A percentile compares a stretch with the other conserved stretches of the same genome.
phyloP scores from a whole-genome alignment of 1,140 invertebrate genomes.

The Centruroides sculpturatus region DNA sequence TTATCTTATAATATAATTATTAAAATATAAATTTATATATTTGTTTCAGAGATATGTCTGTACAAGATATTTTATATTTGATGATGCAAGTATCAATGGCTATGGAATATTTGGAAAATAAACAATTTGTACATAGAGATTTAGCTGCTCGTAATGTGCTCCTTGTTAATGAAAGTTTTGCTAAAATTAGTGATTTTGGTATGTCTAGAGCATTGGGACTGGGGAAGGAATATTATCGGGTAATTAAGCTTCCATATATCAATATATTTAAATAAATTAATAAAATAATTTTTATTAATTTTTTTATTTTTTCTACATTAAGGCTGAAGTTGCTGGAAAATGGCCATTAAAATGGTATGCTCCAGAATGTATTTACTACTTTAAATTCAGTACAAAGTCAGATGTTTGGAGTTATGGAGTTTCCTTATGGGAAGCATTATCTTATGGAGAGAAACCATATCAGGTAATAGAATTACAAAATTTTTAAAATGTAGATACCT shows the following conservation, averaged over 20 bases:
- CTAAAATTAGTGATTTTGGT: conserved; percentile 22
- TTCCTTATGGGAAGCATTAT: conserved; percentile 36
- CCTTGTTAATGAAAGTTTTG: conserved; percentile 30
- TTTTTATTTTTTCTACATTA: neutral
- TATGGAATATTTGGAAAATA: conserved; percentile 35
- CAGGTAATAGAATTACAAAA: conserved; percentile 7
- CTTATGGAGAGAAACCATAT: conserved; percentile 35
- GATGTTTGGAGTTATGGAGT: conserved; percentile 36
- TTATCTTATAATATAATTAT: neutral
- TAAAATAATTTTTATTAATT: neutral
- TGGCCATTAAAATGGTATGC: conserved; percentile 27
- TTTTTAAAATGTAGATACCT: neutral
- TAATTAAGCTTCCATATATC: conserved; percentile 18
- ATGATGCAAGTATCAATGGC: conserved; percentile 33
- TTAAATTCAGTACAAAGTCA: conserved; percentile 28
- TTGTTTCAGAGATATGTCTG: conserved; percentile 12
- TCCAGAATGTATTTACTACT: conserved; percentile 29
- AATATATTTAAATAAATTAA: neutral
- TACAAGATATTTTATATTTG: conserved; percentile 16
- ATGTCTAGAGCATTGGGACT: conserved; percentile 22
- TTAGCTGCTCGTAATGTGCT: conserved; percentile 31
- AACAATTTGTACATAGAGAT: conserved; percentile 31
- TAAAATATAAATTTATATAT: neutral
- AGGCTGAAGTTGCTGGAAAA: conserved; percentile 23
- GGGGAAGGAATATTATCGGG: conserved; percentile 23